phyloP scores from a whole-genome alignment of 1,140 invertebrate species.

The Yoshiicerus persimilis region DNA sequence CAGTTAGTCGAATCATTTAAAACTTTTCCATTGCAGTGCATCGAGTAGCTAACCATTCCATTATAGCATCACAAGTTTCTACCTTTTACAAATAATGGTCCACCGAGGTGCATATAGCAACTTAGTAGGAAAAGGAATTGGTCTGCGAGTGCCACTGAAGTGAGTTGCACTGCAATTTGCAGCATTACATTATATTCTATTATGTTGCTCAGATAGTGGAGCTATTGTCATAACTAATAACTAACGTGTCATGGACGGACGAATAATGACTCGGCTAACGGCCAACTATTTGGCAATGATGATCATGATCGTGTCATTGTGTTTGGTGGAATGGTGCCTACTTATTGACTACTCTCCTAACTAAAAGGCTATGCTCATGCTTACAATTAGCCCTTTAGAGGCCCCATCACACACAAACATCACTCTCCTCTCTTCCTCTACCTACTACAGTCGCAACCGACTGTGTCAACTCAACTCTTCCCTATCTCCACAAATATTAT shows the following conservation, averaged over 20 bases:
- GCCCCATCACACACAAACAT: background rate
- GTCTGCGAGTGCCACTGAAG: background rate
- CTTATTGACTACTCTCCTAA: background rate
- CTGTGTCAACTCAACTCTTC: background rate
- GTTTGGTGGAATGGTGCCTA: background rate
- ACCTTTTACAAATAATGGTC: no score
- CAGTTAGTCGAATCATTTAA: background rate
- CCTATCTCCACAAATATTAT: background rate
- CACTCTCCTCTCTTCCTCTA: background rate
- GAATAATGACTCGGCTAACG: conserved; percentile 8
- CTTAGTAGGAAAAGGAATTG: no score
- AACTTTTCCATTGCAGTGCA: background rate
- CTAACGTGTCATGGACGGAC: conserved; percentile 1
- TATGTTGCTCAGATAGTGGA: background rate
- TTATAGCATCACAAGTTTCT: no score
- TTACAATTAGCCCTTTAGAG: background rate
- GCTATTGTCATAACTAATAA: conserved; percentile 21
- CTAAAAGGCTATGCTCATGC: background rate
- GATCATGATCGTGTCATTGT: conserved; percentile 19
- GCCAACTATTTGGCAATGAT: conserved; percentile 18
- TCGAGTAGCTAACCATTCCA: no score
- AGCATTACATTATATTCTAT: background rate
- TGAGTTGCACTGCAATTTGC: background rate
- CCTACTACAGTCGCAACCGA: background rate
- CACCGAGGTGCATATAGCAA: no score